These are phyloP conservation scores for Oceanodroma tethys DNA, from an alignment of 2,113 vertebrate genomes.

Conservation along the genomic window DNA sequence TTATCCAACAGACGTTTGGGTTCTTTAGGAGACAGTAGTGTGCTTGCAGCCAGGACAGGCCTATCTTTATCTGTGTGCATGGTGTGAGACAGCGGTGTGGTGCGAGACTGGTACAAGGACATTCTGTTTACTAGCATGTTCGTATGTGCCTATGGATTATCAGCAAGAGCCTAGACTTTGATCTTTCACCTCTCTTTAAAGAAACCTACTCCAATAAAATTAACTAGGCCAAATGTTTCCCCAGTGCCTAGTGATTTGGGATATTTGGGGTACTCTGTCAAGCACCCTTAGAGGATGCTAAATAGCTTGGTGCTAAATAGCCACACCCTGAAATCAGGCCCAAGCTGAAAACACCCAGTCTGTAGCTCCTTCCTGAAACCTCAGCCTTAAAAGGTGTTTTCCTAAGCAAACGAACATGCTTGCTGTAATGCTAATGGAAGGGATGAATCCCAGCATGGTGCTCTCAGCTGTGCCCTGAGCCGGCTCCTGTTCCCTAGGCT, in stretches of 20 bases:
- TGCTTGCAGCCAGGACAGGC: not conserved
- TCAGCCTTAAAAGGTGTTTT: not conserved
- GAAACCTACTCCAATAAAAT: not conserved
- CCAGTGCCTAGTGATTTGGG: not conserved
- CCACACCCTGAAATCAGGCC: not conserved
- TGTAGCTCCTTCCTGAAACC: not conserved
- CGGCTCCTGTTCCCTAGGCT: constrained; percentile 74
- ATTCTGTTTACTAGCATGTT: not conserved
- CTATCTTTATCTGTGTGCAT: not conserved
- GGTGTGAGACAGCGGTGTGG: not conserved
- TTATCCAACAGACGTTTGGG: accelerated
- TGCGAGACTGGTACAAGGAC: not conserved
- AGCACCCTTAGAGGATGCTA: not conserved
- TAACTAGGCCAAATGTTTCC: not conserved
- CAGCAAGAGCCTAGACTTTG: not conserved
- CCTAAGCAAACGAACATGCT: not conserved
- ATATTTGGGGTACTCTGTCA: not conserved
- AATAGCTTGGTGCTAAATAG: not conserved
- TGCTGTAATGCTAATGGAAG: not conserved
- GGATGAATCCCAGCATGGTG: not conserved
- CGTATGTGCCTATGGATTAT: not conserved
- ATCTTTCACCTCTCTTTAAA: not conserved
- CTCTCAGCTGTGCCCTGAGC: not conserved
- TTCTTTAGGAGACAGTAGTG: not conserved
- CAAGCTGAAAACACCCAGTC: not conserved